phyloP scores from a whole-genome alignment of 2,888 invertebrate genomes.

The Amblyjoppa proteus region DNA sequence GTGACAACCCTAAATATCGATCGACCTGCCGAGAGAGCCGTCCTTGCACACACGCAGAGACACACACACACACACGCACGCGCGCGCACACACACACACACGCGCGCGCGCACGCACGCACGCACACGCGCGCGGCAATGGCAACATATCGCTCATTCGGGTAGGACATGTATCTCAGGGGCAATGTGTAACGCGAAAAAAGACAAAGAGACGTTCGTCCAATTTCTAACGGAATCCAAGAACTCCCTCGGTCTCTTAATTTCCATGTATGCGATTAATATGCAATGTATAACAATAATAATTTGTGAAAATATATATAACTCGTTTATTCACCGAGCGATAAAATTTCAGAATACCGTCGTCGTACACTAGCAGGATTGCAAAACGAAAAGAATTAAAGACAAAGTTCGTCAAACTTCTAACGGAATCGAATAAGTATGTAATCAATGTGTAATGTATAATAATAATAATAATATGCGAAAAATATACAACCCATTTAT shows the following conservation, averaged over 20 bases:
- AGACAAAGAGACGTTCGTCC: not conserved
- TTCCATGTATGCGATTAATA: no score
- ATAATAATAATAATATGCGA: not conserved
- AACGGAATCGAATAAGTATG: not conserved
- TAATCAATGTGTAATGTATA: no score
- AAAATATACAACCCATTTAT: not conserved
- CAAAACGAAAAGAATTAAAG: not conserved
- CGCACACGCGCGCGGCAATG: slow-evolving; percentile 35
- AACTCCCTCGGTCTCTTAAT: not conserved
- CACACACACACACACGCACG: not conserved
- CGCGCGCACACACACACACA: slow-evolving; percentile 6
- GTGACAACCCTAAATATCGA: slow-evolving; percentile 69
- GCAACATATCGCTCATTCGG: slow-evolving; percentile 57
- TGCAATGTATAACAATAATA: no score
- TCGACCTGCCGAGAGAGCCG: slow-evolving; percentile 47
- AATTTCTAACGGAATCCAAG: not conserved
- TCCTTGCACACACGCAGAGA: slow-evolving; percentile 32
- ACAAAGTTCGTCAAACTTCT: not conserved
- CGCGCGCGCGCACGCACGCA: slow-evolving; percentile 9
- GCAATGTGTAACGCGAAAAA: slow-evolving; percentile 15
- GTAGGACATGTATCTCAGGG: slow-evolving; percentile 56
- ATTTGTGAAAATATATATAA: no score
- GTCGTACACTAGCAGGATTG: not conserved
- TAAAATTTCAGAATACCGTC: no score
- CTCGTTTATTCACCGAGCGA: not conserved